Conservation (phyloP, 2,113 vertebrate species). For the Clarias macrocephalus region DNA sequence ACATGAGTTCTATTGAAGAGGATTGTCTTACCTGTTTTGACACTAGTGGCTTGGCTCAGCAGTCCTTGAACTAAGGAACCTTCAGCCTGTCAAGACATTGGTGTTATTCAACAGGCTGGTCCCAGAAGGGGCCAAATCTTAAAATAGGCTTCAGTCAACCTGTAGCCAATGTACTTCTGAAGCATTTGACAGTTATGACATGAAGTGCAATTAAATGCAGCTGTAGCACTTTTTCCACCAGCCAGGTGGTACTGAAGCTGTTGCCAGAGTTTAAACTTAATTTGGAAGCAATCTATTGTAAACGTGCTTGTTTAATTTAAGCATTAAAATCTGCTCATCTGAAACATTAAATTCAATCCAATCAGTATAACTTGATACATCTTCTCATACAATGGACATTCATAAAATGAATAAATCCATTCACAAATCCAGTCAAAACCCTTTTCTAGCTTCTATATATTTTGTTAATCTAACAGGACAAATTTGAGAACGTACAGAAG, state of each 20-base stretch:
- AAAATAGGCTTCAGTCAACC: conserved; percentile 58
- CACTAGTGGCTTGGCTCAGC: conserved; percentile 47
- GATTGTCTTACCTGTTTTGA: conserved; percentile 61
- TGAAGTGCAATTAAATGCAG: conserved; percentile 58
- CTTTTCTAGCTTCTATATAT: background rate
- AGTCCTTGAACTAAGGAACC: conserved; percentile 58
- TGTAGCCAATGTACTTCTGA: conserved; percentile 46
- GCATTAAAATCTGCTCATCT: background rate
- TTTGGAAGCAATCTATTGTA: background rate
- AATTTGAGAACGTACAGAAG: background rate
- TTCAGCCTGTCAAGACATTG: conserved; percentile 46
- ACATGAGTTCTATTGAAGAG: conserved; percentile 59
- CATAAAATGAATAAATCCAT: background rate
- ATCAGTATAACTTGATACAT: background rate
- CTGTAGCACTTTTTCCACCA: conserved; percentile 15
- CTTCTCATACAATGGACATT: background rate
- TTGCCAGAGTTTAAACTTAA: background rate
- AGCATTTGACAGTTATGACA: conserved; percentile 57
- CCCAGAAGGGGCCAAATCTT: conserved; percentile 59
- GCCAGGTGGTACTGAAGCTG: conserved; percentile 51
- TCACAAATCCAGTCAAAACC: background rate
- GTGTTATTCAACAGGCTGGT: conserved; percentile 62
- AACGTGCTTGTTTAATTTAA: background rate
- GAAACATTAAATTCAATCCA: background rate
- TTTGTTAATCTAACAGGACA: background rate